Percentiles rank a stretch among this genome's conserved stretches.
Evolutionary conservation across 92 coral and sea anemone genomes (phyloP).

Genomic region (Bergia puertoricense): DNA sequence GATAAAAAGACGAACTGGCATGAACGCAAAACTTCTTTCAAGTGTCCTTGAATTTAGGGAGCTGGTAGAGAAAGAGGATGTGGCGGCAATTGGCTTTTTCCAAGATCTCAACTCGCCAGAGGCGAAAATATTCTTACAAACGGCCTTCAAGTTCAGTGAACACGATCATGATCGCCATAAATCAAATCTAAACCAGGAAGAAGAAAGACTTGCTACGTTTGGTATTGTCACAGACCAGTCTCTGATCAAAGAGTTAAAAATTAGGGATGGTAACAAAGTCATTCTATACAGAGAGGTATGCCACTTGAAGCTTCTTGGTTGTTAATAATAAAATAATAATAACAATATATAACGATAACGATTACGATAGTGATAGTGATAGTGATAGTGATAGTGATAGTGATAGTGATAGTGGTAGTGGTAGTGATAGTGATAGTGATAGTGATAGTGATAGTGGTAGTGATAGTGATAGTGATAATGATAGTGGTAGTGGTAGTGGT

Average conservation of each 20-base stretch:
- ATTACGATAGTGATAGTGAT: background rate
- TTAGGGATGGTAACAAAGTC: background rate
- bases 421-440: too few species aligned
- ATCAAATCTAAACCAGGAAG: background rate
- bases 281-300: constrained; percentile 1
- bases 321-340: too few species aligned
- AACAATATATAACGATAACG: background rate
- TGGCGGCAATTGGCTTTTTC: constrained; percentile 1
- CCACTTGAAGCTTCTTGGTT: background rate
- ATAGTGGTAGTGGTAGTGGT: too few species aligned
- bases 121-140: background rate
- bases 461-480: too few species aligned
- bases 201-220: constrained; percentile 5
- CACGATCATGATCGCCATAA: constrained; percentile 6
- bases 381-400: background rate
- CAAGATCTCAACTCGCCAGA: background rate
- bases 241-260: background rate
- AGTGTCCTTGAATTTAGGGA: background rate
- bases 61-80: background rate
- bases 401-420: too few species aligned
- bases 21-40: background rate
- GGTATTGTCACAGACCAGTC: background rate
- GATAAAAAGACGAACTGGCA: background rate
- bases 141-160: constrained; percentile 16
- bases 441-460: too few species aligned